Base-by-base conservation (phyloP, 1,140 invertebrate genomes). In the Paralvinella palmiformis region DNA sequence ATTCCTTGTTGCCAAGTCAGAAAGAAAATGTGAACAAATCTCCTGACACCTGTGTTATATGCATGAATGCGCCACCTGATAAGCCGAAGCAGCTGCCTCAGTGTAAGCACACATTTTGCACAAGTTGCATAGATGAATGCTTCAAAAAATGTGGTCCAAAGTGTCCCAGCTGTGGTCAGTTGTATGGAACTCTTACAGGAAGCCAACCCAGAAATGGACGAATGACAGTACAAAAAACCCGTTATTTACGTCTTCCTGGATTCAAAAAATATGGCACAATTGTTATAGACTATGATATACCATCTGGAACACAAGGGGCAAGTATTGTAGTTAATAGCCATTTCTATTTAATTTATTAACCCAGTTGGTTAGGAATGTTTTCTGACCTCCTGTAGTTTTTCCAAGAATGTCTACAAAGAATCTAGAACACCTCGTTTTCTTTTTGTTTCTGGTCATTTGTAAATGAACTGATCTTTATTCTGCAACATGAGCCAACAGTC, bases 51-150 rank as follows among this genome's bases (percentile, higher is more conserved):
- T n/a, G n/a, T n/a, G n/a, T n/a, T n/a, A n/a, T n/a, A n/a, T n/a
- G n/a, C n/a, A n/a, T n/a, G n/a, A n/a, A n/a, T n/a, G n/a, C n/a
- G n/a, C n/a, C n/a, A n/a, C n/a, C n/a, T n/a, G n/a, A n/a, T n/a
- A n/a, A n/a, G n/a, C 57, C 63, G 1, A 60, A 65, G 48, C 50
- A 22, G n/a, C 55, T 65, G 10, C 35, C 24, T 6, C 24, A 24
- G 15, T 65, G 63, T 53, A 31, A 48, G 24, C 63, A 65, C 35
- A 37, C 24, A 20, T 65, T 60, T 31, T 65, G 63, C 32, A 29
- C 20, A 22, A n/a, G 17, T 15, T 65, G 63, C 22, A 33, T 65
- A 17, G 33, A 60, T 31, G 32, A 41, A 22, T 33, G 29, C 31
- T 45, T 44, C 20, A 7, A 20, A 7, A 24, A 44, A 17, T 20